phyloP scores from a whole-genome alignment of 2,113 vertebrate genomes.

The Reinhardtius hippoglossoides region DNA sequence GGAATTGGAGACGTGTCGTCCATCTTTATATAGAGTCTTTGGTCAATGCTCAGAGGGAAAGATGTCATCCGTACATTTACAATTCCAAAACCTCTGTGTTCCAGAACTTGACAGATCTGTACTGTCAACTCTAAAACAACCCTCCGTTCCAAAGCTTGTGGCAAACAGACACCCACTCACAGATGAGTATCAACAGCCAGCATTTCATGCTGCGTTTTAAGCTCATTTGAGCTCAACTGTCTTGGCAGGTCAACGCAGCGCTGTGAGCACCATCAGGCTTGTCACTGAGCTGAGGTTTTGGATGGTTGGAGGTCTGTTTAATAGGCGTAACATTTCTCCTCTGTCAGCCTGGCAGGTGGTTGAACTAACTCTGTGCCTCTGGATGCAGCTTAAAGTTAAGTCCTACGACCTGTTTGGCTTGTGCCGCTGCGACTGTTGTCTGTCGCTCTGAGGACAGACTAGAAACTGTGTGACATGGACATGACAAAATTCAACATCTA shows the following conservation, averaged over 20 bases:
- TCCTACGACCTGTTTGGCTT: slow-evolving; percentile 36
- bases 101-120: slow-evolving; percentile 34
- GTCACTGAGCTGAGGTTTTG: slow-evolving; percentile 44
- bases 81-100: slow-evolving; percentile 32
- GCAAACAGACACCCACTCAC: slow-evolving; percentile 27
- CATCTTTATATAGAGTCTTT: background rate
- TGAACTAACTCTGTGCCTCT: slow-evolving; percentile 45
- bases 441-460: background rate
- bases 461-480: background rate
- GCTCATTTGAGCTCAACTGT: slow-evolving; percentile 65
- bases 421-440: background rate
- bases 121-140: slow-evolving; percentile 52
- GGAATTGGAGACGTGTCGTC: background rate
- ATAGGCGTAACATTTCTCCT: slow-evolving; percentile 56
- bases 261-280: slow-evolving; percentile 43
- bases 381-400: slow-evolving; percentile 37
- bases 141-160: slow-evolving; percentile 21
- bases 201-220: slow-evolving; percentile 65
- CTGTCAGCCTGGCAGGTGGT: slow-evolving; percentile 50
- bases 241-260: slow-evolving; percentile 61
- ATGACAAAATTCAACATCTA: background rate
- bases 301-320: slow-evolving; percentile 63
- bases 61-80: slow-evolving; percentile 23
- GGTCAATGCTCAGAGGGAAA: background rate
- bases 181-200: slow-evolving; percentile 43